Conservation (phyloP, 92 coral and sea anemone species). For the Muricea muricata region DNA sequence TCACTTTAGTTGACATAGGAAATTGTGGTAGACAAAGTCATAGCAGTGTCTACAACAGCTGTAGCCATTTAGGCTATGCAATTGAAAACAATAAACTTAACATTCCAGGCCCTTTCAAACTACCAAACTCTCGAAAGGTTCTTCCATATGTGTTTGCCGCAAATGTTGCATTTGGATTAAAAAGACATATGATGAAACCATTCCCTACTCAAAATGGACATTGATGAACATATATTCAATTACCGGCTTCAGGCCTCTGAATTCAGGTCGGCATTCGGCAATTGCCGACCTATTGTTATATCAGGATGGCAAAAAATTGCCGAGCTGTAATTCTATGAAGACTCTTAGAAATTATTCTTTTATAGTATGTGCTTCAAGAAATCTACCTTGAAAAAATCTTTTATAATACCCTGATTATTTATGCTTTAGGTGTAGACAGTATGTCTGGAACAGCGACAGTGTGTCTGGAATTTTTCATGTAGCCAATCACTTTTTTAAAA, state of each 20-base stretch:
- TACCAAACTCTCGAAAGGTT: no score
- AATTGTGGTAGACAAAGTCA: no score
- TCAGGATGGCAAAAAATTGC: slow-evolving; percentile 11
- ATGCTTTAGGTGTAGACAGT: background rate
- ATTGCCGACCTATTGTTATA: slow-evolving; percentile 11
- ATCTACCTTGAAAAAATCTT: background rate
- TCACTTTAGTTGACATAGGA: no score
- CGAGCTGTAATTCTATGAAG: background rate
- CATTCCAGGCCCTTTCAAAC: no score
- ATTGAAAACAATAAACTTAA: no score
- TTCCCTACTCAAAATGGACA: no score
- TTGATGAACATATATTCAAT: no score
- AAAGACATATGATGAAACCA: no score
- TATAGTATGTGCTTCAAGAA: background rate
- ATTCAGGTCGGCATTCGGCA: slow-evolving; percentile 11
- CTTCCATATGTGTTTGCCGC: no score
- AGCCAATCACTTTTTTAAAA: background rate
- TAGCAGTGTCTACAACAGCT: no score
- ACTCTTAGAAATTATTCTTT: background rate
- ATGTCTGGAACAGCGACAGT: background rate
- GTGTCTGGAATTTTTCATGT: slow-evolving; percentile 1
- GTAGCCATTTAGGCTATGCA: no score
- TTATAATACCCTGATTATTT: background rate
- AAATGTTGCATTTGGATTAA: no score
- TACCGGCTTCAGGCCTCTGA: background rate